A percentile compares a stretch with the other conserved stretches of the same genome.
phyloP scores from a whole-genome alignment of 2,888 invertebrate genomes.

The Euspilapteryx auroguttella region DNA sequence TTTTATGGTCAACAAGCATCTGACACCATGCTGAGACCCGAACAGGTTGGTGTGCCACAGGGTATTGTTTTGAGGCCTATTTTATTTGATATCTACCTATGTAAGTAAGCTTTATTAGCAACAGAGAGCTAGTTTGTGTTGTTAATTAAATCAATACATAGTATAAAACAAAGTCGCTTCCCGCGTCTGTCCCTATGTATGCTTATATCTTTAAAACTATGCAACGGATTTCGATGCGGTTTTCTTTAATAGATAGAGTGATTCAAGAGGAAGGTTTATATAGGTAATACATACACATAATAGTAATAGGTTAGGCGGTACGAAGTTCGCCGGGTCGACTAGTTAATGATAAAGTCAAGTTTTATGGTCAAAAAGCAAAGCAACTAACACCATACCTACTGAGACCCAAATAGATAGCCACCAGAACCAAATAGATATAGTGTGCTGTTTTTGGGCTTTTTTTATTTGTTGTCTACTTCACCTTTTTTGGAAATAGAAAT shows the following conservation, averaged over 20 bases:
- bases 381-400: too few relatives aligned
- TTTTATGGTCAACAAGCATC: slow-evolving; percentile 82
- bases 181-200: not conserved
- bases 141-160: not conserved
- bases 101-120: too few relatives aligned
- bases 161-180: not conserved
- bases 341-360: not conserved
- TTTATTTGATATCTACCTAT: not conserved
- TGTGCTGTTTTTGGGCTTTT: too few relatives aligned
- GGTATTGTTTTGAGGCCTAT: not conserved
- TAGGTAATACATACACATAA: not conserved
- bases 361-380: not conserved
- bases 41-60: slow-evolving; percentile 53
- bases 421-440: too few relatives aligned
- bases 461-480: too few relatives aligned
- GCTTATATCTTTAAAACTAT: not conserved
- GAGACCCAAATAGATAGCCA: too few relatives aligned
- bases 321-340: not conserved
- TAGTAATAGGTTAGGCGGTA: too few relatives aligned
- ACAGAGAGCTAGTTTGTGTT: too few relatives aligned
- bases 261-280: not conserved
- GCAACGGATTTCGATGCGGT: too few relatives aligned
- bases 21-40: slow-evolving; percentile 76
- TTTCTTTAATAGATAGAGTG: not conserved
- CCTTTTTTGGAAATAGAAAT: too few relatives aligned